Evolutionary conservation across 2,888 invertebrate species (phyloP).

Genomic region (Drosophila paucipuncta): DNA sequence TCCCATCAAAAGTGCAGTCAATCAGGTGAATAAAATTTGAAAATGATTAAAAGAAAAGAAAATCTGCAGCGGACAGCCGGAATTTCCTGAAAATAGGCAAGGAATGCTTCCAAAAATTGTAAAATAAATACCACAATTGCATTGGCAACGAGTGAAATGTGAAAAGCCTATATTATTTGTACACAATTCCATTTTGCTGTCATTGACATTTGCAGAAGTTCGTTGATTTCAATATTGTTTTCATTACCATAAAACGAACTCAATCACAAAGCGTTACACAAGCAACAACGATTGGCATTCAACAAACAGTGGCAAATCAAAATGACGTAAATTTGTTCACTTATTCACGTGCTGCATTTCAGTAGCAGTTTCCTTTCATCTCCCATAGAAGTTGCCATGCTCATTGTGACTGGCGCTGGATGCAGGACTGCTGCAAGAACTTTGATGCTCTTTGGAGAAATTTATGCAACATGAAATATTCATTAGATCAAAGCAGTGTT

Average conservation of each 20-base stretch:
- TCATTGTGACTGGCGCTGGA: background rate
- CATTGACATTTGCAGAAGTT: background rate
- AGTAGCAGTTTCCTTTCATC: constrained; percentile 29
- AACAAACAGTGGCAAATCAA: constrained; percentile 19
- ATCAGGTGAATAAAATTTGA: constrained; percentile 73
- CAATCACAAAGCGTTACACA: too few species aligned
- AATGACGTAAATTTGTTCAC: constrained; percentile 46
- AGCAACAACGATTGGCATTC: background rate
- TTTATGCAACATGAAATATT: constrained; percentile 79
- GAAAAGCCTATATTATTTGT: background rate
- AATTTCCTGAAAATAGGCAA: constrained; percentile 10
- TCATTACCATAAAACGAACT: background rate
- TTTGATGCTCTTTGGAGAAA: constrained; percentile 36
- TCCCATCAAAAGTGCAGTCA: constrained; percentile 74
- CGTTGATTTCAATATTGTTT: background rate
- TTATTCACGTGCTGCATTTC: constrained; percentile 44
- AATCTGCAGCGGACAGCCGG: constrained; percentile 24
- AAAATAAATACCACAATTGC: constrained; percentile 25
- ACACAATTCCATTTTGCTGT: background rate
- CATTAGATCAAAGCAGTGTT: constrained; percentile 60
- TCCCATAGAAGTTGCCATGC: constrained; percentile 13
- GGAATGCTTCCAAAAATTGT: background rate
- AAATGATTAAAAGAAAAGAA: background rate
- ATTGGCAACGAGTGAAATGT: background rate
- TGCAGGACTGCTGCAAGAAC: background rate